phyloP scores from a whole-genome alignment of 2,797 vertebrate genomes.

The Mormyrops attenuatus region DNA sequence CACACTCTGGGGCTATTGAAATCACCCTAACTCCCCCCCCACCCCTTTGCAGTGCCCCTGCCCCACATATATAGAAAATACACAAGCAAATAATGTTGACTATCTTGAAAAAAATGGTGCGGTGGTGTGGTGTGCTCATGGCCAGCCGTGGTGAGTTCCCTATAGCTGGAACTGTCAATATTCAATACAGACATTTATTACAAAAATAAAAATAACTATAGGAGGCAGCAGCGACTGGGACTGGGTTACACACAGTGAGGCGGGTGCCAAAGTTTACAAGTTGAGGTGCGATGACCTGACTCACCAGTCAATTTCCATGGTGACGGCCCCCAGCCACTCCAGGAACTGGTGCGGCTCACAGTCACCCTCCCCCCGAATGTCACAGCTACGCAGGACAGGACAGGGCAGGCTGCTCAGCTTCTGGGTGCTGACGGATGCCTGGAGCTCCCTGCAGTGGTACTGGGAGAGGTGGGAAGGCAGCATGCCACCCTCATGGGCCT shows the following conservation, averaged over 20 bases:
- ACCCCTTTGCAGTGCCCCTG: too few relatives aligned
- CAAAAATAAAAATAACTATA: not conserved
- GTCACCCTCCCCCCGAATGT: slow-evolving; percentile 54
- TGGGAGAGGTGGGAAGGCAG: slow-evolving; percentile 69
- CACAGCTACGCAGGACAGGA: slow-evolving; percentile 56
- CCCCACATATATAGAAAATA: not conserved
- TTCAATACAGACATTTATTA: not conserved
- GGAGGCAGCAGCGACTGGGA: not conserved
- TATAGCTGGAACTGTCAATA: not conserved
- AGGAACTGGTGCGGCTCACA: slow-evolving; percentile 68
- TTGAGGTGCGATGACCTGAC: slow-evolving; percentile 33
- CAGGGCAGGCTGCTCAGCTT: slow-evolving; percentile 57
- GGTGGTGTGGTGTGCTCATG: not conserved
- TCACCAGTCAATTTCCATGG: slow-evolving; percentile 63
- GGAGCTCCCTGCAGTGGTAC: slow-evolving; percentile 63
- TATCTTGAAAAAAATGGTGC: not conserved
- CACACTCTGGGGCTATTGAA: too few relatives aligned
- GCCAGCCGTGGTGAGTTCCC: not conserved
- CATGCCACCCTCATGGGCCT: slow-evolving; percentile 45
- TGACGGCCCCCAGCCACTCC: slow-evolving; percentile 83
- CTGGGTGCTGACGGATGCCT: slow-evolving; percentile 55
- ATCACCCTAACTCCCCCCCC: too few relatives aligned
- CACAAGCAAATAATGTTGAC: not conserved
- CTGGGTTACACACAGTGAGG: not conserved
- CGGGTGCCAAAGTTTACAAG: not conserved